These are phyloP conservation scores for Xylota segnis DNA, from an alignment of 2,888 invertebrate genomes.

Conservation along the genomic window DNA sequence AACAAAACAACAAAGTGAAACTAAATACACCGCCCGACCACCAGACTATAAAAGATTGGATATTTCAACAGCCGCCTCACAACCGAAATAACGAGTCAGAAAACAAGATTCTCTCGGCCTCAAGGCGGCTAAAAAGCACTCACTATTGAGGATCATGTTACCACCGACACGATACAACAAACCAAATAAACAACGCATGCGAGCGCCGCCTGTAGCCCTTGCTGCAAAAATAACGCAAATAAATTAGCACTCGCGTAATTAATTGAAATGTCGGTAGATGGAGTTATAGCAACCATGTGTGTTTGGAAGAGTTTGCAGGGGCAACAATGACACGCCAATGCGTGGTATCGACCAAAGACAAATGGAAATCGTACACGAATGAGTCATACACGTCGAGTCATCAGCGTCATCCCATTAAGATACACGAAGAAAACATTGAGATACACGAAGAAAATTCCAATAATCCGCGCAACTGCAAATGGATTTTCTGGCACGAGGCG, in stretches of 20 bases:
- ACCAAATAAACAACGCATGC: constrained; percentile 26
- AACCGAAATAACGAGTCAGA: constrained; percentile 27
- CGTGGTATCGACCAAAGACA: not conserved
- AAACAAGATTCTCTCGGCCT: constrained; percentile 53
- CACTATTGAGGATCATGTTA: constrained; percentile 64
- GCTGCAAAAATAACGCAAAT: constrained; percentile 39
- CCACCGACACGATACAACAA: constrained; percentile 42
- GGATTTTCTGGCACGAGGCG: constrained; percentile 74
- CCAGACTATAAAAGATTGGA: not conserved
- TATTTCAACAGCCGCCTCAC: constrained; percentile 13
- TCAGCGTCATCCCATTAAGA: constrained; percentile 53
- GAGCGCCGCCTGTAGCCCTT: constrained; percentile 5
- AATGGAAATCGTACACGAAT: constrained; percentile 13
- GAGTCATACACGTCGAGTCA: constrained; percentile 55
- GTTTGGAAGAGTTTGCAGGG: not conserved
- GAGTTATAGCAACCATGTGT: not conserved
- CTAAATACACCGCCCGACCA: constrained; percentile 9
- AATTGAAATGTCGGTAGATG: constrained; percentile 60
- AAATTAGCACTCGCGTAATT: constrained; percentile 59
- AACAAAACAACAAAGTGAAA: constrained; percentile 14
- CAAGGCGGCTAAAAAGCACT: constrained; percentile 38
- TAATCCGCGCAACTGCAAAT: constrained; percentile 67
- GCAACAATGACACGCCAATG: constrained; percentile 3
- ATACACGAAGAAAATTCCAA: constrained; percentile 56
- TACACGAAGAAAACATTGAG: constrained; percentile 51